Base-by-base conservation (phyloP, 2,888 invertebrate genomes). In the Alcis repandata region DNA sequence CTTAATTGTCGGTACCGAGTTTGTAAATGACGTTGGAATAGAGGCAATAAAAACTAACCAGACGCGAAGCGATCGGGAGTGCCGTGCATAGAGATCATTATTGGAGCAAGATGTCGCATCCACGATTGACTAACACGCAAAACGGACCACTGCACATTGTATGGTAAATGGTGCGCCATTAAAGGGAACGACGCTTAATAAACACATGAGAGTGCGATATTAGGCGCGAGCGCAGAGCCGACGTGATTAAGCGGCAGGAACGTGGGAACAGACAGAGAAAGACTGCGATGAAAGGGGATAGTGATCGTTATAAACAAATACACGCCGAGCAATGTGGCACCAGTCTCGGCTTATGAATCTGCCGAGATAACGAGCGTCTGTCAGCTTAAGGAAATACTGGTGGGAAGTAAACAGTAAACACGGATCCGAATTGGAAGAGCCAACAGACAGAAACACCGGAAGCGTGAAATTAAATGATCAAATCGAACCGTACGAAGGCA, bases 181-280 rank as follows among this genome's bases (percentile, higher is more conserved):
- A 91, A 89, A 88, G 80, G 80, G 85, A 85, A 89, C 87, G 88
- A 80, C 87, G 89, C 88, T 90, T 91, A 91, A 91, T 92, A 91
- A 91, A 91, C 90, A 90, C 90, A 92, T 91, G 90, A 91, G 85
- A 86, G 84, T 83, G 85, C 87, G 84, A 90, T 90, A 90, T 91
- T 90, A 91, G 89, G 86, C 88, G 88, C 87, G 80, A 84, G 85
- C 88, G 86, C 87, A 86, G 79, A 84, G 82, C 80, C 82, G 85
- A 84, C 87, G 80, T 88, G 89, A 90, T 89, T 87, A 88, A 89
- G 83, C 81, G 85, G 83, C 84, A 83, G 77, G 83, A 88, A 90
- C 91, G 92, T 92, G 92, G 91, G 92, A 92, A 91, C 87, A 77
- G 78, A 81, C 78, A 70, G 80, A 79, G 82, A 86, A 82, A 85